Conservation (phyloP, 2,888 invertebrate genomes). For the Amitus sp. region DNA sequence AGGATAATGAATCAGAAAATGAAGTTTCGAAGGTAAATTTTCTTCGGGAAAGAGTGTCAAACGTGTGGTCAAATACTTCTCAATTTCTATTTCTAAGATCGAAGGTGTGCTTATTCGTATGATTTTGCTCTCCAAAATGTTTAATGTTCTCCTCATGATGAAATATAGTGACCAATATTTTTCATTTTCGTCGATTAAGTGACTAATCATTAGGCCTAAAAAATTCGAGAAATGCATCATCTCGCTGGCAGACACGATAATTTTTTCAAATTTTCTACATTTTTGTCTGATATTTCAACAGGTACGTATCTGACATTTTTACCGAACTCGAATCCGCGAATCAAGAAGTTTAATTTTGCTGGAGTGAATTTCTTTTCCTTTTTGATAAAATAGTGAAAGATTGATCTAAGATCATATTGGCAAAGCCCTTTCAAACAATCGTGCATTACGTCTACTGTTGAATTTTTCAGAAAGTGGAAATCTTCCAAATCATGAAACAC, state of each 20-base stretch:
- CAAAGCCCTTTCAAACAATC: slow-evolving; percentile 33
- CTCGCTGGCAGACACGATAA: slow-evolving; percentile 34
- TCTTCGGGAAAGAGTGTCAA: background rate
- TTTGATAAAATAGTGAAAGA: slow-evolving; percentile 26
- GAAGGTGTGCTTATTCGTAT: background rate
- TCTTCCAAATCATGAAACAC: no score
- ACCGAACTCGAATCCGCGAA: slow-evolving; percentile 31
- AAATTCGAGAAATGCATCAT: slow-evolving; percentile 25
- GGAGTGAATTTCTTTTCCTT: slow-evolving; percentile 27
- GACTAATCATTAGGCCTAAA: slow-evolving; percentile 28
- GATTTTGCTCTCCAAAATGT: slow-evolving; percentile 12
- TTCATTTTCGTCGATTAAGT: slow-evolving; percentile 24
- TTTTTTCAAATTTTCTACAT: slow-evolving; percentile 15
- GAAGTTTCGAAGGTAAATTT: slow-evolving; percentile 23
- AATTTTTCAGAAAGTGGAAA: slow-evolving; percentile 14
- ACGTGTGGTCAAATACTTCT: slow-evolving; percentile 27
- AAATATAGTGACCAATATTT: slow-evolving; percentile 24
- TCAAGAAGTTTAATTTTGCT: slow-evolving; percentile 17
- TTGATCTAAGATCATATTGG: slow-evolving; percentile 26
- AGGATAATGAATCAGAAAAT: slow-evolving; percentile 27
- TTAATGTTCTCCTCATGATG: slow-evolving; percentile 26
- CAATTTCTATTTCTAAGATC: slow-evolving; percentile 17
- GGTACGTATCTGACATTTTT: slow-evolving; percentile 24
- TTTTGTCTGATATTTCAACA: slow-evolving; percentile 14
- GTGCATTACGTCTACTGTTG: slow-evolving; percentile 33